phyloP scores from a whole-genome alignment of 2,113 vertebrate genomes.

The Chaetorhynchus papuensis region DNA sequence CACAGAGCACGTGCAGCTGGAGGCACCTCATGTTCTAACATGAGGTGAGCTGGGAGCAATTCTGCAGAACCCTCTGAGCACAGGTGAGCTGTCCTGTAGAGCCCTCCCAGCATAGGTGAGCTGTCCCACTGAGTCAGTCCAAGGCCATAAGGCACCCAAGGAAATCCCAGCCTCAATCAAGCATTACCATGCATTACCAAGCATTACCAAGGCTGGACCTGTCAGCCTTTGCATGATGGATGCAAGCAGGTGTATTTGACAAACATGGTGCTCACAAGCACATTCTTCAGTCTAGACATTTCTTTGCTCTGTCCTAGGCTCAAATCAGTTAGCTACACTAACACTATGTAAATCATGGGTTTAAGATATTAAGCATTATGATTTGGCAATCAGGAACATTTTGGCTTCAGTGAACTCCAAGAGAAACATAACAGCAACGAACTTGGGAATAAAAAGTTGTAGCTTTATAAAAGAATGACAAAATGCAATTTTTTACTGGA shows the following conservation, averaged over 20 bases:
- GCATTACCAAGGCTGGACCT: neutral
- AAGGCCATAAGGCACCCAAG: neutral
- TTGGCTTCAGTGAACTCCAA: neutral
- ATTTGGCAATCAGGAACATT: neutral
- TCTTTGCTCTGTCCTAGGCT: neutral
- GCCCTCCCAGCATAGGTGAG: neutral
- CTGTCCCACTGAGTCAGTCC: neutral
- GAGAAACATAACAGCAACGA: neutral
- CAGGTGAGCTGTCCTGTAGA: neutral
- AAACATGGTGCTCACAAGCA: neutral
- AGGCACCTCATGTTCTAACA: neutral
- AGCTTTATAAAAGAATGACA: neutral
- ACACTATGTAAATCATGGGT: neutral
- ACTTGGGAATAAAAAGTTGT: neutral
- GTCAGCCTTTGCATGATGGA: neutral
- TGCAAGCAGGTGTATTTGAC: neutral
- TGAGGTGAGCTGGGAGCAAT: neutral
- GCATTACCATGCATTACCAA: neutral
- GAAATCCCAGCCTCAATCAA: neutral
- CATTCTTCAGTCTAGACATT: neutral
- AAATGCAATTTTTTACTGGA: neutral
- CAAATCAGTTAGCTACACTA: neutral
- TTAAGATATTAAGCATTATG: neutral
- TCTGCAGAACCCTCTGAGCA: neutral
- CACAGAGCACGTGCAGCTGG: accelerated